phyloP scores from a whole-genome alignment of 2,797 vertebrate species.

The Loris lydekkerianus region DNA sequence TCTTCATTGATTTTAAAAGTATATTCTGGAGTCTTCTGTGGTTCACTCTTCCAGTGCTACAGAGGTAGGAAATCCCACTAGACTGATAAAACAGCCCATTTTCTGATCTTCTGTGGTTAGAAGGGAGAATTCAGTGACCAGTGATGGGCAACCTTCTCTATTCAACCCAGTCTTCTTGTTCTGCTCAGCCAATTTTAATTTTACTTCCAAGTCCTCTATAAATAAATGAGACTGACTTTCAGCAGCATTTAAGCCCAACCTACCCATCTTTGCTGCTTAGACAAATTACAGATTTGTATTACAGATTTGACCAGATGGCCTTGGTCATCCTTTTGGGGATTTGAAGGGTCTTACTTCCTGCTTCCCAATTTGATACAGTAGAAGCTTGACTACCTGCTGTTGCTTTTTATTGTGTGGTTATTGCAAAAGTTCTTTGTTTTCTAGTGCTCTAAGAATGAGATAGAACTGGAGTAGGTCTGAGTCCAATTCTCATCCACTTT shows the following conservation, averaged over 20 bases:
- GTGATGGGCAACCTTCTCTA: background rate
- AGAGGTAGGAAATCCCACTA: slow-evolving; percentile 68
- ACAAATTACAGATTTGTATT: background rate
- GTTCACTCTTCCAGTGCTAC: slow-evolving; percentile 50
- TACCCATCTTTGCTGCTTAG: background rate
- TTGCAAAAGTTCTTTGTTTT: background rate
- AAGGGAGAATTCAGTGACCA: slow-evolving; percentile 42
- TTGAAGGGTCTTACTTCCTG: background rate
- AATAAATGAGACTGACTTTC: background rate
- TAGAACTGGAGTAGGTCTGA: background rate
- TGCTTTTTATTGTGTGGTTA: background rate
- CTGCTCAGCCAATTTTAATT: slow-evolving; percentile 9
- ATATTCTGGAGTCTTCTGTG: slow-evolving; percentile 75
- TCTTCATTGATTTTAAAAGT: slow-evolving; percentile 71
- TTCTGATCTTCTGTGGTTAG: slow-evolving; percentile 41
- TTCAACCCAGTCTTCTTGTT: background rate
- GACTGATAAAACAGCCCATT: background rate
- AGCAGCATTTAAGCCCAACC: background rate
- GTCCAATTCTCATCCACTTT: background rate
- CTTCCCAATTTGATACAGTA: background rate
- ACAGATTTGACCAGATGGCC: background rate
- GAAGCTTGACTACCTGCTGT: background rate
- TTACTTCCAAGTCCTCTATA: background rate
- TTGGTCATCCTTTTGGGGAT: background rate
- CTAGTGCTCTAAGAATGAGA: background rate